A percentile compares a stretch with the other conserved stretches of the same genome.
phyloP scores from a whole-genome alignment of 2,113 vertebrate species.

The Alethe castanea region DNA sequence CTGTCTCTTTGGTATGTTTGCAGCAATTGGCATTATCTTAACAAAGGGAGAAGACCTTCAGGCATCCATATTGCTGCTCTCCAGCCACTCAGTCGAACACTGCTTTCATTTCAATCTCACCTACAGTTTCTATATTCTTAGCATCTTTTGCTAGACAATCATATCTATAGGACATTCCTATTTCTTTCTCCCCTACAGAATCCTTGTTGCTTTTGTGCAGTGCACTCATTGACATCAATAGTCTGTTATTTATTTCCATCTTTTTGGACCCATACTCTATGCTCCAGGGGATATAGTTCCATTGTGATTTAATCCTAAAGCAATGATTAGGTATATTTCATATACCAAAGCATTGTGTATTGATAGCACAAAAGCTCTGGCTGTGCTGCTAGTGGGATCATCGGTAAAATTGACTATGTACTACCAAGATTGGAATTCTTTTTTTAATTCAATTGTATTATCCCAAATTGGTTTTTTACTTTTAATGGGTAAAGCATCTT shows the following conservation, averaged over 20 bases:
- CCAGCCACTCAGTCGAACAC: too few relatives aligned
- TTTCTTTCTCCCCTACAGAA: too few relatives aligned
- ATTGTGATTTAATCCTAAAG: neutral
- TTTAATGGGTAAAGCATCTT: neutral
- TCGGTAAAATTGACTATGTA: neutral
- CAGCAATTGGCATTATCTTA: too few relatives aligned
- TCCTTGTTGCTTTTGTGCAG: neutral
- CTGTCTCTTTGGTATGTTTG: too few relatives aligned
- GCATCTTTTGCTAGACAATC: too few relatives aligned
- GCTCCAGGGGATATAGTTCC: neutral
- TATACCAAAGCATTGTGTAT: neutral
- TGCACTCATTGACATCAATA: neutral
- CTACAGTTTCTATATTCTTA: too few relatives aligned
- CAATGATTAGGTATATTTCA: neutral
- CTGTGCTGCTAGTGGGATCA: neutral
- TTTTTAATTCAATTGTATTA: neutral
- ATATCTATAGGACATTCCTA: too few relatives aligned
- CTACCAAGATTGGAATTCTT: neutral
- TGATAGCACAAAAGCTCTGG: neutral
- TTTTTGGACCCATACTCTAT: neutral
- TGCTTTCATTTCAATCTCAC: too few relatives aligned
- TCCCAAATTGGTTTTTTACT: neutral
- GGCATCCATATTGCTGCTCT: too few relatives aligned
- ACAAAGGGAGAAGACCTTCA: too few relatives aligned
- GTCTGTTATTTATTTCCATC: neutral